phyloP scores from a whole-genome alignment of 1,140 invertebrate species.

The Macrobrachium nipponense region DNA sequence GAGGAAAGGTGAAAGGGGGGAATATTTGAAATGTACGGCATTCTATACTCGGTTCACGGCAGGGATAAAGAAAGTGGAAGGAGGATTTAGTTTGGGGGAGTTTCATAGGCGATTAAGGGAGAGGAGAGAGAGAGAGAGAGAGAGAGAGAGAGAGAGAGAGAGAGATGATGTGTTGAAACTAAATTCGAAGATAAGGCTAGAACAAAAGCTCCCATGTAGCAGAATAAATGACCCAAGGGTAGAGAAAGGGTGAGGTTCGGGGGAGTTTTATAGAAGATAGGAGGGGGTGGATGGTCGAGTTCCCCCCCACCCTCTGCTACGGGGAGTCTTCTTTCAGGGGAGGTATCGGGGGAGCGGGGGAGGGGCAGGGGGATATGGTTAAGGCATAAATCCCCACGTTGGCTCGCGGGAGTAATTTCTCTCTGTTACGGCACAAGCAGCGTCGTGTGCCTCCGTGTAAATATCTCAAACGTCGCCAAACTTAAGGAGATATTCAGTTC shows the following conservation, averaged over 20 bases:
- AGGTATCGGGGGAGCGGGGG: not conserved
- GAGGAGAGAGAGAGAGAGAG: not conserved
- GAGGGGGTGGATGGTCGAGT: not conserved
- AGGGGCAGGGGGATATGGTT: not conserved
- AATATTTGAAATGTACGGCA: too few species aligned
- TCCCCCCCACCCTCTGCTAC: too few species aligned
- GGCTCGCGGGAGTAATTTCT: conserved; percentile 10
- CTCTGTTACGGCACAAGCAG: conserved; percentile 27
- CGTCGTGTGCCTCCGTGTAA: conserved; percentile 21
- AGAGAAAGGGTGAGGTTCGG: not conserved
- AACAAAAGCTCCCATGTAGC: too few species aligned
- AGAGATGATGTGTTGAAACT: too few species aligned
- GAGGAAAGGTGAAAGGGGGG: too few species aligned
- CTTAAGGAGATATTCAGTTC: conserved; percentile 35
- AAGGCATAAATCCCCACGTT: not conserved
- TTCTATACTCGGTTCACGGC: too few species aligned
- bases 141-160: not conserved
- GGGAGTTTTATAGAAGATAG: not conserved
- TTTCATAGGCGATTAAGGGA: not conserved
- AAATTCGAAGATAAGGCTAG: too few species aligned
- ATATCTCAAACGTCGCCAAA: conserved; percentile 12
- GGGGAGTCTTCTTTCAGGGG: not conserved
- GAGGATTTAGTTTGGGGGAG: not conserved
- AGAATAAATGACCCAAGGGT: too few species aligned
- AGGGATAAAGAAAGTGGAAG: not conserved